These are phyloP conservation scores for Caenorhabditis angaria DNA, from an alignment of 2,888 invertebrate genomes.

Conservation along the genomic window DNA sequence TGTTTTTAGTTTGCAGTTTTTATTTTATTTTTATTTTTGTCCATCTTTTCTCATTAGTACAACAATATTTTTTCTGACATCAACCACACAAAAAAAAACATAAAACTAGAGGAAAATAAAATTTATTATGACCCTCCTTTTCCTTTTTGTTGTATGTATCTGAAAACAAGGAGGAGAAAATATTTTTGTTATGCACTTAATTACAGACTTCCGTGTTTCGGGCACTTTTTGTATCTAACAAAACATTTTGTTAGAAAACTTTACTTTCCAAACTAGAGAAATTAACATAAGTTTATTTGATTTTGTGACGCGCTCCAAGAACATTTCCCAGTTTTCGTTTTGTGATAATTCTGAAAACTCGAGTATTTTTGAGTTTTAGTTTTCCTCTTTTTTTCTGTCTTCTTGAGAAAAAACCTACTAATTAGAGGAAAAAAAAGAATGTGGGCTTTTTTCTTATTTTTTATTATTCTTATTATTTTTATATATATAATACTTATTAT, in stretches of 20 bases:
- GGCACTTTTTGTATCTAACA: background rate
- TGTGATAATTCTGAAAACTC: too few relatives aligned
- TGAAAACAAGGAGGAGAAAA: too few relatives aligned
- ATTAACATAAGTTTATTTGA: background rate
- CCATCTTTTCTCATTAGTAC: too few relatives aligned
- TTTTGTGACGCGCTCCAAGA: background rate
- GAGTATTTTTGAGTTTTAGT: background rate
- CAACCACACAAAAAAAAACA: too few relatives aligned
- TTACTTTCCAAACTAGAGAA: background rate
- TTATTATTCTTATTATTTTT: background rate
- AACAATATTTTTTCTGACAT: too few relatives aligned
- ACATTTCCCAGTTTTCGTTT: too few relatives aligned
- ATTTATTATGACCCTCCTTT: too few relatives aligned
- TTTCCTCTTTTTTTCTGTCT: background rate
- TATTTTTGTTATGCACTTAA: background rate
- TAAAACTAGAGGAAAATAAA: too few relatives aligned
- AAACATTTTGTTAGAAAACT: background rate
- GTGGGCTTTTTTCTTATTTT: background rate
- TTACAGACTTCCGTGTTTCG: background rate
- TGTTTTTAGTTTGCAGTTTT: too few relatives aligned
- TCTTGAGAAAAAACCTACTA: background rate
- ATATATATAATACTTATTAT: background rate
- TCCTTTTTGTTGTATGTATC: too few relatives aligned
- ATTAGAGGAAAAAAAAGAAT: slow-evolving; percentile 3
- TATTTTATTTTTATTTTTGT: too few relatives aligned